phyloP scores from a whole-genome alignment of 2,888 invertebrate species.

The Platycheirus albimanus region DNA sequence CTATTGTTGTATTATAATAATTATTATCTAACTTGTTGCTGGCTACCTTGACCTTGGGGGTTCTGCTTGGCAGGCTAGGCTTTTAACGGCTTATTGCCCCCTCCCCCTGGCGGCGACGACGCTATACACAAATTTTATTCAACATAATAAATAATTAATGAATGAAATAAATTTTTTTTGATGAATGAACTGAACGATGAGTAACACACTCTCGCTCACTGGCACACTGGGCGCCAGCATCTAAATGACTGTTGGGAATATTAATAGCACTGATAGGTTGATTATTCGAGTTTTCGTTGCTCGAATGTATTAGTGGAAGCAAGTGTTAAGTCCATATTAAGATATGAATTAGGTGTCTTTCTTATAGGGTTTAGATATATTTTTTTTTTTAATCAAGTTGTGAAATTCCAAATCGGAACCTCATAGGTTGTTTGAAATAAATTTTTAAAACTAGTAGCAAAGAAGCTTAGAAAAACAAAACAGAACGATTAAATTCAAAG shows the following conservation, averaged over 20 bases:
- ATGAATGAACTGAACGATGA: slow-evolving; percentile 64
- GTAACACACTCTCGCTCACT: slow-evolving; percentile 9
- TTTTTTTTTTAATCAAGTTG: slow-evolving; percentile 17
- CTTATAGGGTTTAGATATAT: slow-evolving; percentile 6
- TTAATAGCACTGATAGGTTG: slow-evolving; percentile 34
- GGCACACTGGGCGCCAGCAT: slow-evolving; percentile 33
- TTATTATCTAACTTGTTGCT: slow-evolving; percentile 32
- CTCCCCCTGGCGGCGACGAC: too few relatives aligned
- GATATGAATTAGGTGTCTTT: slow-evolving; percentile 30
- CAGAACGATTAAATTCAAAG: too few relatives aligned
- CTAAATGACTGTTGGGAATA: slow-evolving; percentile 36
- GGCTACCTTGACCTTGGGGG: slow-evolving; percentile 52
- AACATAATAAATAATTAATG: slow-evolving; percentile 24
- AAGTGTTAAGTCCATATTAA: slow-evolving; percentile 33
- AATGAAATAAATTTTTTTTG: slow-evolving; percentile 41
- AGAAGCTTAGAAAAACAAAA: too few relatives aligned
- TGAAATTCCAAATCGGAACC: too few relatives aligned
- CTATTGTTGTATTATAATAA: too few relatives aligned
- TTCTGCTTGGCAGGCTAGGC: slow-evolving; percentile 25
- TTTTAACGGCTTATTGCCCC: slow-evolving; percentile 44
- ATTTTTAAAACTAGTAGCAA: too few relatives aligned
- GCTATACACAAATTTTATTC: neutral
- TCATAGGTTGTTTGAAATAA: neutral
- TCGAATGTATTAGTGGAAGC: slow-evolving; percentile 10
- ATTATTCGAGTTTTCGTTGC: slow-evolving; percentile 20